Percentiles rank a stretch among this genome's conserved stretches.
Evolutionary conservation across 1,140 invertebrate genomes (phyloP).

Genomic region (Tribolium castaneum): DNA sequence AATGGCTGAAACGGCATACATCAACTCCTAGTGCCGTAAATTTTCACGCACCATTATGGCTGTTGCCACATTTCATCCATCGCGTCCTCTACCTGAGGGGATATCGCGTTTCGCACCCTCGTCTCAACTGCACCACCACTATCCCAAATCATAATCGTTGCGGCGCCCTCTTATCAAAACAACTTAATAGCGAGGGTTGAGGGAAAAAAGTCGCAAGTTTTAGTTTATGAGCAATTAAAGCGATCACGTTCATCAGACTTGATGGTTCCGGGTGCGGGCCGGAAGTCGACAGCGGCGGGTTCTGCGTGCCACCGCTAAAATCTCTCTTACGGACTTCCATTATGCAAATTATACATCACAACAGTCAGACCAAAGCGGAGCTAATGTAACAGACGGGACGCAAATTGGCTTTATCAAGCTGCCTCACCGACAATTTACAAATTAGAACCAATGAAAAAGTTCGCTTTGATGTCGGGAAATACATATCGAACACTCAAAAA

Average conservation of each 20-base stretch:
- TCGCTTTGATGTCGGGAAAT: slow-evolving; percentile 5
- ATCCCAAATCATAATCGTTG: slow-evolving; percentile 12
- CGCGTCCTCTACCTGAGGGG: not conserved
- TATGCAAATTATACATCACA: slow-evolving; percentile 39
- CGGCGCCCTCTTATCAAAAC: slow-evolving; percentile 6
- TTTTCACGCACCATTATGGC: slow-evolving; percentile 47
- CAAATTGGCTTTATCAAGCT: slow-evolving; percentile 19
- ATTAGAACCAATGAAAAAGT: not conserved
- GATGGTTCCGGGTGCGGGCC: not conserved
- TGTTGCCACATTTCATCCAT: slow-evolving; percentile 39
- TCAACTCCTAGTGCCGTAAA: slow-evolving; percentile 41
- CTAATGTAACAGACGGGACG: slow-evolving; percentile 28
- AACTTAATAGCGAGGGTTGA: not conserved
- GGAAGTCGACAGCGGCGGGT: not conserved
- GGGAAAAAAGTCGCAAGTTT: slow-evolving; percentile 2
- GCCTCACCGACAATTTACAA: slow-evolving; percentile 20
- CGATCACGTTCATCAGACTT: not conserved
- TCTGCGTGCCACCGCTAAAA: slow-evolving; percentile 12
- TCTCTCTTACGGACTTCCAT: slow-evolving; percentile 30
- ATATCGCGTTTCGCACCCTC: slow-evolving; percentile 16
- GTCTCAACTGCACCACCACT: not conserved
- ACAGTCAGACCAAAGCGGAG: slow-evolving; percentile 16
- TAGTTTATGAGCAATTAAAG: not conserved
- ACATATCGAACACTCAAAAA: not conserved
- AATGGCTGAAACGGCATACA: slow-evolving; percentile 13